These are phyloP conservation scores for Lerema accius DNA, from an alignment of 1,140 invertebrate species.

Conservation along the genomic window DNA sequence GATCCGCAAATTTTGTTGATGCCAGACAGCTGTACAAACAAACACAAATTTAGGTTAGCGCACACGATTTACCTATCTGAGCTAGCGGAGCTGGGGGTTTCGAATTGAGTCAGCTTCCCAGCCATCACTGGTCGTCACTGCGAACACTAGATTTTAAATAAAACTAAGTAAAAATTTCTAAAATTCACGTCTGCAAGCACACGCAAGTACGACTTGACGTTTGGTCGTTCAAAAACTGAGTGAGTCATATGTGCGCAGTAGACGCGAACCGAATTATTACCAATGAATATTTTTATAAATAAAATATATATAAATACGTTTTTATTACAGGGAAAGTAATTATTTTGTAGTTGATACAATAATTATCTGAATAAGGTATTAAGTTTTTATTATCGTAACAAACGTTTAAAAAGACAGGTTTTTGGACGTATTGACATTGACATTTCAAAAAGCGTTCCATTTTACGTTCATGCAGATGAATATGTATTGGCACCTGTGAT, in stretches of 20 bases:
- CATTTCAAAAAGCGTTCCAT: no score
- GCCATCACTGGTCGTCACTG: slow-evolving; percentile 82
- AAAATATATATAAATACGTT: not conserved
- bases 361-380: not conserved
- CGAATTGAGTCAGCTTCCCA: slow-evolving; percentile 86
- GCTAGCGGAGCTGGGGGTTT: slow-evolving; percentile 92
- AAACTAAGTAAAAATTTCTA: slow-evolving; percentile 47
- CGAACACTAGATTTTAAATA: slow-evolving; percentile 44
- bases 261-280: slow-evolving; percentile 11
- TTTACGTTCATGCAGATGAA: no score
- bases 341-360: not conserved
- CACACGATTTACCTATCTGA: slow-evolving; percentile 88
- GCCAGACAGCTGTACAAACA: slow-evolving; percentile 74
- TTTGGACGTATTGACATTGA: no score
- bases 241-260: slow-evolving; percentile 39
- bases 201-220: slow-evolving; percentile 60
- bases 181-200: slow-evolving; percentile 57
- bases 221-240: slow-evolving; percentile 53
- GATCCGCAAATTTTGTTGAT: slow-evolving; percentile 64
- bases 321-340: not conserved
- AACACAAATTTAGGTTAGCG: slow-evolving; percentile 68
- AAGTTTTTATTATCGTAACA: no score
- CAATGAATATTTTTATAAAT: not conserved
- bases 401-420: no score
- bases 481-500: no score